These are phyloP conservation scores for Cassiopea andromeda DNA, from an alignment of 30 jellyfish, hydroid and myxozoan genomes.

Conservation along the genomic window DNA sequence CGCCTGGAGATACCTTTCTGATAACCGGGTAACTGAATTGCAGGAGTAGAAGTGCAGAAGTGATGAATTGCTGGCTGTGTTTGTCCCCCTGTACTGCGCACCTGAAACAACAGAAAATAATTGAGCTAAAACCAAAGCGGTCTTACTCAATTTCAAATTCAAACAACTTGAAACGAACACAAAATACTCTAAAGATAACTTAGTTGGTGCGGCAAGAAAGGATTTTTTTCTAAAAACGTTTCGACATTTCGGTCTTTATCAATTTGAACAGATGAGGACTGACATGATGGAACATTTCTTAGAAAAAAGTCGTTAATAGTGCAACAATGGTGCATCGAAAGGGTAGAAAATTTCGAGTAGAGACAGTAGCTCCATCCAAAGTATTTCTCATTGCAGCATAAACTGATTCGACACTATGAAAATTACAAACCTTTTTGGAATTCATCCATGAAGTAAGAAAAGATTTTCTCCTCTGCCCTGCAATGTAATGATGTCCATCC, in stretches of 20 bases:
- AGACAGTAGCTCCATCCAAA: too few relatives aligned
- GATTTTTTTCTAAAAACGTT: too few relatives aligned
- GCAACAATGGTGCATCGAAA: too few relatives aligned
- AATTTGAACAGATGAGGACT: too few relatives aligned
- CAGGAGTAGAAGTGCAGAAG: constrained; percentile 70
- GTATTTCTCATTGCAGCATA: too few relatives aligned
- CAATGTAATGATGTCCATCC: constrained; percentile 47
- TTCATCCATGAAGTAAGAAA: constrained; percentile 59
- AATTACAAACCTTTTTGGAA: constrained; percentile 9
- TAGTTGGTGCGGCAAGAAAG: too few relatives aligned
- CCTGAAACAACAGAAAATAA: background rate
- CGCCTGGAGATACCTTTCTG: constrained; percentile 42
- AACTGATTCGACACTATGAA: too few relatives aligned
- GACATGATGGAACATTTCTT: too few relatives aligned
- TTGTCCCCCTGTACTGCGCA: background rate
- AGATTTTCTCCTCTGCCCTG: constrained; percentile 25
- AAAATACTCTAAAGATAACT: background rate
- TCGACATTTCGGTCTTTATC: too few relatives aligned
- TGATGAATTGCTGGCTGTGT: constrained; percentile 57
- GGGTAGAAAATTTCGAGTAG: too few relatives aligned
- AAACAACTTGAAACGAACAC: background rate
- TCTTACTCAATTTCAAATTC: background rate
- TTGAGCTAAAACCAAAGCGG: background rate
- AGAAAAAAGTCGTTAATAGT: too few relatives aligned
- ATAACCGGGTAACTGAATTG: constrained; percentile 65